A percentile compares a stretch with the other conserved stretches of the same genome.
Evolutionary conservation across 2,888 invertebrate genomes (phyloP).

Genomic region (Ganaspis brasiliensis): DNA sequence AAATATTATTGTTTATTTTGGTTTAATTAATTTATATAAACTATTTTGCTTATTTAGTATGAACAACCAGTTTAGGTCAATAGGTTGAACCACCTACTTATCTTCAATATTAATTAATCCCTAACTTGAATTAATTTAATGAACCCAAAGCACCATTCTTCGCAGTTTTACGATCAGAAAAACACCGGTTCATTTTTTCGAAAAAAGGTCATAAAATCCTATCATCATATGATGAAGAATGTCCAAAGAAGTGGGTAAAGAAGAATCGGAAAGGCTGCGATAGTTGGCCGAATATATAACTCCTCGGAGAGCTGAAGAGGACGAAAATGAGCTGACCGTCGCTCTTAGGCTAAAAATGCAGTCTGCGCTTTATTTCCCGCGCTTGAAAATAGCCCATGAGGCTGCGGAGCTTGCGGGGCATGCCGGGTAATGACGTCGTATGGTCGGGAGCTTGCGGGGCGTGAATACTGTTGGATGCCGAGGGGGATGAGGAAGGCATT

Average conservation of each 20-base stretch:
- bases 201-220: conserved; percentile 13
- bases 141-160: no score
- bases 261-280: conserved; percentile 56
- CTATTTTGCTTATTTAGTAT: no score
- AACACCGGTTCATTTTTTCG: no score
- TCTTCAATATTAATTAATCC: no score
- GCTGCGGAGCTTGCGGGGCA: conserved; percentile 46
- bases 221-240: conserved; percentile 5
- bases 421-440: conserved; percentile 54
- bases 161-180: no score
- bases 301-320: conserved; percentile 59
- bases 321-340: conserved; percentile 77
- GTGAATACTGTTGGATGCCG: conserved; percentile 51
- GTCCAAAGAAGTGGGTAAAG: conserved; percentile 42
- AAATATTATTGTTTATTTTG: no score
- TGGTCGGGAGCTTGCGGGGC: conserved; percentile 39
- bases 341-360: conserved; percentile 76
- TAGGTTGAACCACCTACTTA: no score
- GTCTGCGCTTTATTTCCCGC: conserved; percentile 76
- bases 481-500: conserved; percentile 54
- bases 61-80: no score
- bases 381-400: conserved; percentile 75
- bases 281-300: conserved; percentile 59
- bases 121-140: no score
- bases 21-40: no score